Percentiles rank a stretch among this genome's conserved stretches.
Conservation (phyloP, 2,888 invertebrate species). For the Anaspis maculata region DNA sequence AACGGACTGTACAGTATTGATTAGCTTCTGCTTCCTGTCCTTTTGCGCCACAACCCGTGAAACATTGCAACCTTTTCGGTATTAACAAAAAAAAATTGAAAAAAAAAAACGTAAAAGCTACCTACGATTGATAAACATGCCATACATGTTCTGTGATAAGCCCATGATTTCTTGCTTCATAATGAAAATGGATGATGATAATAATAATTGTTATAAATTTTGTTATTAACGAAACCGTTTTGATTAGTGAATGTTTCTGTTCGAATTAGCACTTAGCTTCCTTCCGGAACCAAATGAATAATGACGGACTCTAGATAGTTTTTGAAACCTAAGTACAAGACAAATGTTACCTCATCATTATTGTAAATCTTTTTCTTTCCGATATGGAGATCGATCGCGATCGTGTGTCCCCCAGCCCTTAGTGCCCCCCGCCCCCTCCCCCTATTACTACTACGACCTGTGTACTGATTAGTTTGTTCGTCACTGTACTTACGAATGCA, state of each 20-base stretch:
- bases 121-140: no score
- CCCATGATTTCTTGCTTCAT: slow-evolving; percentile 19
- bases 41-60: slow-evolving; percentile 6
- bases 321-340: slow-evolving; percentile 25
- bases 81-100: slow-evolving; percentile 14
- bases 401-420: no score
- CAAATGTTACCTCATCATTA: slow-evolving; percentile 26
- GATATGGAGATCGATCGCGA: no score
- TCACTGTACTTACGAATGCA: slow-evolving; percentile 14
- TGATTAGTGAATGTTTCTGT: slow-evolving; percentile 14
- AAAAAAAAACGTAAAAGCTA: no score
- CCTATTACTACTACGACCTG: slow-evolving; percentile 8
- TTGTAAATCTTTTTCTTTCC: slow-evolving; percentile 16
- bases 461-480: slow-evolving; percentile 16
- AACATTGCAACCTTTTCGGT: slow-evolving; percentile 15
- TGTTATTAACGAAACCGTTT: no score
- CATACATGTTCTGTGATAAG: slow-evolving; percentile 28
- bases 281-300: slow-evolving; percentile 18
- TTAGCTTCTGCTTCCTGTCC: slow-evolving; percentile 18
- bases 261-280: slow-evolving; percentile 17
- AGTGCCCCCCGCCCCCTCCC: no score
- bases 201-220: no score
- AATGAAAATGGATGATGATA: no score
- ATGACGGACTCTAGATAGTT: slow-evolving; percentile 18
- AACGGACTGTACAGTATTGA: slow-evolving; percentile 20